phyloP scores from a whole-genome alignment of 2,888 invertebrate species.

The Eucera pruinosa region DNA sequence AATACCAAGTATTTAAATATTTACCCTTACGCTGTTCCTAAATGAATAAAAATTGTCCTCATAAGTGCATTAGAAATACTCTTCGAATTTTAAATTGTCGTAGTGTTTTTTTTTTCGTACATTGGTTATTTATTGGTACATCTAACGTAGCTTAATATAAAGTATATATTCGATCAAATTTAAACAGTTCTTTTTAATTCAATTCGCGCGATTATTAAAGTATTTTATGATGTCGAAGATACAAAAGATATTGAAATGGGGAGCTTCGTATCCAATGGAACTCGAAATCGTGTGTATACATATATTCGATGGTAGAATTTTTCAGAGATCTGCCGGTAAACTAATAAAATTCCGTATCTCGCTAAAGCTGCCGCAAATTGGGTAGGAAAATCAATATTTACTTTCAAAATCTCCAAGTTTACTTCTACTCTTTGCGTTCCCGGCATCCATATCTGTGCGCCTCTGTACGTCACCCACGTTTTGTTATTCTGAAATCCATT shows the following conservation, averaged over 20 bases:
- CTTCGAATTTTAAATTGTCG: too few species aligned
- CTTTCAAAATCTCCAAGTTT: conserved; percentile 38
- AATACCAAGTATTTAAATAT: too few species aligned
- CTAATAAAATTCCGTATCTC: conserved; percentile 34
- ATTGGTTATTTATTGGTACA: too few species aligned
- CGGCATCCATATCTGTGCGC: too few species aligned
- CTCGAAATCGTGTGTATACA: conserved; percentile 6
- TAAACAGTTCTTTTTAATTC: too few species aligned
- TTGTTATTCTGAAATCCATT: conserved; percentile 9
- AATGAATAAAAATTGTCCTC: too few species aligned
- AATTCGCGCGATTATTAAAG: not conserved
- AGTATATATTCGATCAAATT: too few species aligned
- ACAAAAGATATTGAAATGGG: not conserved
- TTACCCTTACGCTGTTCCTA: too few species aligned
- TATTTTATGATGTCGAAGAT: too few species aligned
- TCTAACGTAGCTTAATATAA: too few species aligned
- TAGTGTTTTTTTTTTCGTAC: too few species aligned
- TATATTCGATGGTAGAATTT: conserved; percentile 10
- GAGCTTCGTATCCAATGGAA: not conserved
- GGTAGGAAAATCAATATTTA: conserved; percentile 40
- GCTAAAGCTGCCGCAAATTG: conserved; percentile 31
- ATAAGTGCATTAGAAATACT: too few species aligned
- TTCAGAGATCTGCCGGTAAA: conserved; percentile 32
- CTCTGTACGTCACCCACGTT: not conserved
- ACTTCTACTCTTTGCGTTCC: conserved; percentile 17